Percentiles rank a stretch among this genome's conserved stretches.
phyloP scores from a whole-genome alignment of 2,113 vertebrate species.

The Neolamprologus toae region DNA sequence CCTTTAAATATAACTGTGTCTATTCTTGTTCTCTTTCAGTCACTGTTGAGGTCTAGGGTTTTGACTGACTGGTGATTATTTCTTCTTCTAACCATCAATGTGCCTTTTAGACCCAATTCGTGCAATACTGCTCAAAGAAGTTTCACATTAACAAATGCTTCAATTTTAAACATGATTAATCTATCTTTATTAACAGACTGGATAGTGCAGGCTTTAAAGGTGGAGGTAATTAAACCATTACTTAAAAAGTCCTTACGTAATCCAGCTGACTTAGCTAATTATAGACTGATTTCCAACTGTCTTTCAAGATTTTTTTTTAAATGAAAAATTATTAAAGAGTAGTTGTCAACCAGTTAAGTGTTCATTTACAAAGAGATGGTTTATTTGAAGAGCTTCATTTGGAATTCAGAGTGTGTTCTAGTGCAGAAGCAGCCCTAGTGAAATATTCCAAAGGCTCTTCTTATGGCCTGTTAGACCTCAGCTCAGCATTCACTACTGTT shows the following conservation, averaged over 20 bases:
- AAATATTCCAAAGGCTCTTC: background rate
- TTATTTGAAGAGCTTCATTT: background rate
- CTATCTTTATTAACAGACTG: background rate
- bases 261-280: background rate
- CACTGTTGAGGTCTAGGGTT: background rate
- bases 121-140: background rate
- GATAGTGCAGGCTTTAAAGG: background rate
- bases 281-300: background rate
- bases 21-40: background rate
- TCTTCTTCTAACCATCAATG: background rate
- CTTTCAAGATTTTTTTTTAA: background rate
- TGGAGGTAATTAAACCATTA: background rate
- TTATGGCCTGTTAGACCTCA: background rate
- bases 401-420: background rate
- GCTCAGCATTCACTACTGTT: background rate
- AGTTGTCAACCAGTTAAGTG: background rate
- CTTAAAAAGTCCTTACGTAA: background rate
- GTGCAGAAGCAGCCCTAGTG: background rate
- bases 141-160: background rate
- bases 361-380: background rate
- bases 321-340: background rate
- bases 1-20: background rate
- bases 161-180: background rate
- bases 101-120: background rate
- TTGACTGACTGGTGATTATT: background rate